Evolutionary conservation across 2,888 invertebrate genomes (phyloP), one percentile per base, ranked within the genome.

Genomic region (Eueremaeus valkanovi): DNA sequence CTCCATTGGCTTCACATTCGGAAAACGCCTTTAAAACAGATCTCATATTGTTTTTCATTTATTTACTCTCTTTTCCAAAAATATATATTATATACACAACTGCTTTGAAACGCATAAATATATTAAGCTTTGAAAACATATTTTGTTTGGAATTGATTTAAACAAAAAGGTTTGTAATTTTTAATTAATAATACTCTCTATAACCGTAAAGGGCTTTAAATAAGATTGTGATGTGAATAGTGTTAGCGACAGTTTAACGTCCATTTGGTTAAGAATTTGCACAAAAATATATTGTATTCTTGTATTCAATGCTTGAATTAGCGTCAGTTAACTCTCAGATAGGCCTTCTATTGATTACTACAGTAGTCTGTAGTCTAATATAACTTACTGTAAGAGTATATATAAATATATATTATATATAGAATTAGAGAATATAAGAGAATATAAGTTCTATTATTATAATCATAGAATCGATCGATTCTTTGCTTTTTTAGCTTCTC

Each of bases 1-100:
- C 11, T 72, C 75, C 18, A 72, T 75, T 31, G 75, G 75, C 21
- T 55, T 63, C 42, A 76, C 76, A 36, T 76, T 76, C 49, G 76
- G 29, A 36, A 76, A 76, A 73, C 76, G 76, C 8, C 73, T 76
- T 9, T 76, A 73, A 51, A 72, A 45, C n/a, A 36, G 73, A 63
- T 58, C 31, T 73, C 55, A 55, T 27, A 24, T 21, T 51, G 5
- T 51, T 27, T 24, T 55, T 9, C 27, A 16, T 11, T 16, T 45
- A 45, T 55, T 55, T 27, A 27, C 11, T 27, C 3, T 11, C 8
- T 55, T 55, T 45, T 45, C 45, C n/a, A n/a, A n/a, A n/a, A n/a
- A 45, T 45, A 45, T 45, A 45, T 18, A 45, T 18, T 18, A 18
- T 45, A 45, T 45, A 45, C 18, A 45, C 45, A 45, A 13, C 21